Base-by-base conservation (phyloP, 2,797 vertebrate genomes). In the Triplophysa yarkandensis region DNA sequence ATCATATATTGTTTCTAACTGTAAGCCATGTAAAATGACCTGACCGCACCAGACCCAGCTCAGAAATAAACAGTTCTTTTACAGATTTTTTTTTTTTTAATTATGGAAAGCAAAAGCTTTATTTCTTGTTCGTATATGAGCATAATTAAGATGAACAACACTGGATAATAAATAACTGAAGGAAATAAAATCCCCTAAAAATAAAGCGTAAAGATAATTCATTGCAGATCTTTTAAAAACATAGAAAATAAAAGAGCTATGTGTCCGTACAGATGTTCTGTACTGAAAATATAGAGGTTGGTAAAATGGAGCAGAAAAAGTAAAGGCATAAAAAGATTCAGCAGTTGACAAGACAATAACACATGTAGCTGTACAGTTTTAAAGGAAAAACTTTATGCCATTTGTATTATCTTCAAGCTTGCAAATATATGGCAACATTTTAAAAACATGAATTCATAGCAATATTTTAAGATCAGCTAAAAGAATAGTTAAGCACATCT, bases 61-160 rank as follows among this genome's bases (percentile, higher is more conserved):
- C 36, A 39, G 36, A 39, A 39, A 39, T 11, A 39, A 39, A 48
- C 19, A 23, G 19, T 36, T 48, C 80, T 68, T 80, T 82, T 79
- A 48, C 19, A 23, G 19, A 48, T 48, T 81, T 68, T 80, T 82
- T 79, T 50, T 23, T 3, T 6, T 2, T 14, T 58, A 75, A 85
- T 83, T 86, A 86, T 86, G 88, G 87, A 92, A 92, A 91, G 87
- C 87, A 87, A 83, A 87, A 86, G 91, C 89, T 94, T 94, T 92
- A 86, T 89, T 89, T 90, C 5, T 87, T 88, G 93, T 94, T 95
- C 94, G 91, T 95, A 91, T 94, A 95, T 93, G 93, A 93, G 93
- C 94, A 95, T 92, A 95, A 93, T 95, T 94, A 95, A 92, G 92
- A 94, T 92, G 93, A 94, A 95, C 92, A 93, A 92, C 91, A 94